Evolutionary conservation across 1,140 invertebrate species (phyloP), one percentile per base, ranked within the genome.

Genomic region (Meteorus sp.): DNA sequence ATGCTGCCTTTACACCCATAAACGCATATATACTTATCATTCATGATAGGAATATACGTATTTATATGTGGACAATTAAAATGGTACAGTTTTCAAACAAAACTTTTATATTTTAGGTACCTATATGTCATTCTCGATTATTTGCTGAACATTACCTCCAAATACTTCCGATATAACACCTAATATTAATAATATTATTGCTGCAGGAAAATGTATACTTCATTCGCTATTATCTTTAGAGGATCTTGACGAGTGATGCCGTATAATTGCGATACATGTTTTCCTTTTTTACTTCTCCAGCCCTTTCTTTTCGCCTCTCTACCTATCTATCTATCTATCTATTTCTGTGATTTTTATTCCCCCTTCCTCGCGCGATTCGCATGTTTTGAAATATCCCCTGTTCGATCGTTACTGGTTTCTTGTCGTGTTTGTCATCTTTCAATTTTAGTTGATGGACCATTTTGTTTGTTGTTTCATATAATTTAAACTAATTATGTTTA

Each of bases 191-290:
- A 60, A 23, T 56, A 57, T 62, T 59, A 62, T 55, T 62, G 60
- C 60, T 59, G 56, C 60, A 54, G 60, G 56, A 59, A 59, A 62
- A 59, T 75, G 63, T 52, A 50, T 43, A 53, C 37, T 44, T 50
- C 43, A 54, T 48, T 60, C 41, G 33, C 31, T 41, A 55, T 55
- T 55, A 55, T 55, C 52, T 55, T 55, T 59, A 33, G 13, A 27
- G 13, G 25, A 29, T 31, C 15, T 29, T 31, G 25, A 13, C 25
- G 44, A 19, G 29, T 41, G 17, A 15, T 41, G 50, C 56, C 45
- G 47, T 47, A 51, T 31, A 25, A 51, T 41, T 51, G 47, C 44
- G 43, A 33, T 47, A 27, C 44, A 29, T 39, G 2, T 17, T 31
- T 15, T 51, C 7, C 31, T 50, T 33, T 37, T 35, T 48, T 45